Evolutionary conservation across 2,113 vertebrate genomes (phyloP).

Genomic region (Melospiza georgiana): DNA sequence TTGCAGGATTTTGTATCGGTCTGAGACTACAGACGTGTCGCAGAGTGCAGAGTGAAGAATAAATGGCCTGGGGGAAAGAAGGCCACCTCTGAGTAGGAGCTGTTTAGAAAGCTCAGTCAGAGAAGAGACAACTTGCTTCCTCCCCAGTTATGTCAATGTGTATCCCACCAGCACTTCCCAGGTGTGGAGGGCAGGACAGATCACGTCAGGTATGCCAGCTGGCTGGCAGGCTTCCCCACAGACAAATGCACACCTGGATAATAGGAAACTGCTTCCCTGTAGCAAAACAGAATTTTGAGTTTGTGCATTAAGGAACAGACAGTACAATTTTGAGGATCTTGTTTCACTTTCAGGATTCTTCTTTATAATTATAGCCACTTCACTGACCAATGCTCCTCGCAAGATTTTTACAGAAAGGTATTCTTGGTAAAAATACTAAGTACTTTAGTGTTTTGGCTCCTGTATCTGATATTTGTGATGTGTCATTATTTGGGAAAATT

Average conservation of each 20-base stretch:
- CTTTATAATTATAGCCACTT: background rate
- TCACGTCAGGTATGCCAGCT: background rate
- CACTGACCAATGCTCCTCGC: rapidly evolving
- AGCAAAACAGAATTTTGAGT: background rate
- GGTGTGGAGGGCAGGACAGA: background rate
- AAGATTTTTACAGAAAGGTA: background rate
- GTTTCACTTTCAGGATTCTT: background rate
- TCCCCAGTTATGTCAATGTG: background rate
- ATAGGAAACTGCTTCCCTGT: background rate
- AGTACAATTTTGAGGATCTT: background rate
- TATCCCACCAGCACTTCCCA: background rate
- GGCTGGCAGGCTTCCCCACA: background rate
- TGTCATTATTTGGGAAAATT: background rate
- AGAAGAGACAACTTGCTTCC: background rate
- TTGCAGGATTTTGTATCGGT: background rate
- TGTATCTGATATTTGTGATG: background rate
- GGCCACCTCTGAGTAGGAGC: background rate
- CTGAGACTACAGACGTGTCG: background rate
- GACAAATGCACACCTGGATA: background rate
- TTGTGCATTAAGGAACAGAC: background rate
- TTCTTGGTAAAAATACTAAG: background rate
- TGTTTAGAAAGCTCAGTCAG: background rate
- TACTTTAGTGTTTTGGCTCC: background rate
- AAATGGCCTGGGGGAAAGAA: background rate
- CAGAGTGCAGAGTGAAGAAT: background rate